A percentile compares a stretch with the other conserved stretches of the same genome.
phyloP scores from a whole-genome alignment of 2,888 invertebrate species.

The Microctonus aethiopoides region DNA sequence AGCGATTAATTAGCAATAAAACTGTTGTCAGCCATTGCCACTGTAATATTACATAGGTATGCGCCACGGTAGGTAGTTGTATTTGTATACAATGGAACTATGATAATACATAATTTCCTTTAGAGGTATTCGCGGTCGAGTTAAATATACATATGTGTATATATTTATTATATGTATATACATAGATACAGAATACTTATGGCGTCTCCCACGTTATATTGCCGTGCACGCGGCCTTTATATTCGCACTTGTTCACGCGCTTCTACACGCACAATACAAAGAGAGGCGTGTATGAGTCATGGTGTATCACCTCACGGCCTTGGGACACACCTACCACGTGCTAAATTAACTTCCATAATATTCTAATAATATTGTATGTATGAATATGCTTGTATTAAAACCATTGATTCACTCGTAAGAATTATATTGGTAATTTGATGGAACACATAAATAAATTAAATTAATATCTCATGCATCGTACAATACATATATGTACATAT shows the following conservation, averaged over 20 bases:
- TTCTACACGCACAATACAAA: constrained; percentile 4
- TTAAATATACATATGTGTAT: constrained; percentile 39
- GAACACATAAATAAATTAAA: too few relatives aligned
- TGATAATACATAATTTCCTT: constrained; percentile 63
- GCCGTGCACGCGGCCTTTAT: neutral
- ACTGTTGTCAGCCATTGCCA: constrained; percentile 27
- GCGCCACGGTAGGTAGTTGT: constrained; percentile 41
- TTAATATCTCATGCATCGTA: too few relatives aligned
- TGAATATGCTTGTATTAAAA: too few relatives aligned
- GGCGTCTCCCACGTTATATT: constrained; percentile 52
- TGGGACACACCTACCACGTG: constrained; percentile 47
- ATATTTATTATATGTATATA: too few relatives aligned
- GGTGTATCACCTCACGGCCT: constrained; percentile 37
- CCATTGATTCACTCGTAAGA: neutral
- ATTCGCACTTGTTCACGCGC: constrained; percentile 39
- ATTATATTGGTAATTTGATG: too few relatives aligned
- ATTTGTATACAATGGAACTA: constrained; percentile 66
- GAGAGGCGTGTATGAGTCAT: constrained; percentile 34
- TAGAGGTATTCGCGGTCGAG: constrained; percentile 55
- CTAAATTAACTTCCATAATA: constrained; percentile 44
- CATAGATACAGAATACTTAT: neutral
- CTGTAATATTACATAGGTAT: constrained; percentile 19
- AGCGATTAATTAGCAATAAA: constrained; percentile 19
- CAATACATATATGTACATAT: too few relatives aligned
- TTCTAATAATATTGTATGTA: neutral